Base-by-base conservation (phyloP, 2,113 vertebrate genomes). In the Turnix velox region DNA sequence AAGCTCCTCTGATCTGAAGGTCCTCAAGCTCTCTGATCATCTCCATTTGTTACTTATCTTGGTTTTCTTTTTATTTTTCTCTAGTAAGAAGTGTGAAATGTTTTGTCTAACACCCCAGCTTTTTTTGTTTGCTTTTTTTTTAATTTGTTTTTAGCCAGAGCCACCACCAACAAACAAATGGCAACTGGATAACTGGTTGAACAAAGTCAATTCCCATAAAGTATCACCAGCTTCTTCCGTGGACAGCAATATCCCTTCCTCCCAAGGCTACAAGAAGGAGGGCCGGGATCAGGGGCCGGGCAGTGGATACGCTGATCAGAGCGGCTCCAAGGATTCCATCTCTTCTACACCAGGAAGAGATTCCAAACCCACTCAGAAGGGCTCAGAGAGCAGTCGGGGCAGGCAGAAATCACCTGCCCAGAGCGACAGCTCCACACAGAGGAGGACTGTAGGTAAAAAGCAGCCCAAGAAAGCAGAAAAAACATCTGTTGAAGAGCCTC, bases 121-220 rank as follows among this genome's bases (percentile, higher is more conserved):
- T n/a, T n/a, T n/a, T n/a, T n/a, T n/a, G n/a, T n/a, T n/a, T n/a
- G 4, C 33, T 72, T 10, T 16, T 1, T n/a, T 82, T 45, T 85
- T 35, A 42, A 19, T 94, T 69, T 92, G 20, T 79, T 97, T 95
- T 87, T 90, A 99, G 99, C 99, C 98, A 62, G 99, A 99, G 88
- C 99, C 98, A 80, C 98, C 98, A 1, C 98, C 98, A 79, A 98
- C 98, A 68, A 99, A 99, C 97, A 99, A 99, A 94, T 99, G 99
- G 99, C 99, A 99, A 37, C 97, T 99, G 95, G 99, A 99, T 96
- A 99, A 99, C 96, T 99, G 99, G 99, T 96, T 99, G 89, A 99
- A 99, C 96, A 99, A 99, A 96, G 98, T 98, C 12, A 99, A 99
- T 88, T 98, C 98, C 12, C 98, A 98, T 82, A 98, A 99, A 98